These are phyloP conservation scores for Lepidurus couesii DNA, from an alignment of 1,140 invertebrate genomes.

Conservation along the genomic window DNA sequence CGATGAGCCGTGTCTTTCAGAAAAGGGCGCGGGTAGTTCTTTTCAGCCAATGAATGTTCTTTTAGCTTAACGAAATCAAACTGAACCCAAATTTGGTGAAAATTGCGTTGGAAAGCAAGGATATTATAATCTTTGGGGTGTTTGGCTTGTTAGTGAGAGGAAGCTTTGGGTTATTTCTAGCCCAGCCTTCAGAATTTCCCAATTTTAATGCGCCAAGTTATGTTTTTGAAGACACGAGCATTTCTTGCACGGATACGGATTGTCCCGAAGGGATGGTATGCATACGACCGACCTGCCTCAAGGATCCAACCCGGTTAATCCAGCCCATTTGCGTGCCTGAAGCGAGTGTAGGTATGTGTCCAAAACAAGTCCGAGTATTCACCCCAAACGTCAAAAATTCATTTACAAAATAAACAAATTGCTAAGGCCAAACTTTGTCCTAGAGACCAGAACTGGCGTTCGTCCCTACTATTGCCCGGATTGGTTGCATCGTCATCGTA, in stretches of 20 bases:
- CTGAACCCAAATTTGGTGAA: too few relatives aligned
- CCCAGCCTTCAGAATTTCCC: background rate
- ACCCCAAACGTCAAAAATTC: too few relatives aligned
- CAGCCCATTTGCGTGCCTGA: constrained; percentile 6
- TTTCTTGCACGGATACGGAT: constrained; percentile 3
- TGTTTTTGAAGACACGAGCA: constrained; percentile 16
- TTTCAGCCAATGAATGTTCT: too few relatives aligned
- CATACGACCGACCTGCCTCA: background rate
- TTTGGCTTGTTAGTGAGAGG: background rate
- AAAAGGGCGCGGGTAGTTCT: too few relatives aligned
- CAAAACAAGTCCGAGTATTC: background rate
- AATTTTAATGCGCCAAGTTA: constrained; percentile 12
- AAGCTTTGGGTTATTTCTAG: background rate
- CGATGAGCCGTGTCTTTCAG: too few relatives aligned
- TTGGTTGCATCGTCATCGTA: background rate
- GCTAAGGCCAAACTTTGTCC: background rate
- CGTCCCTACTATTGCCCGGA: background rate
- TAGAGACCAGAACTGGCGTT: background rate
- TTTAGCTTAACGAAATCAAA: too few relatives aligned
- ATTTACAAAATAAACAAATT: too few relatives aligned
- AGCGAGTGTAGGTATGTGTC: background rate
- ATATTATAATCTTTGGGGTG: background rate
- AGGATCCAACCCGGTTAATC: background rate
- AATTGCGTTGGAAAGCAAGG: too few relatives aligned
- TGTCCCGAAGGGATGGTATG: background rate